phyloP scores from a whole-genome alignment of 2,113 vertebrate genomes.

The Heterochromis multidens region DNA sequence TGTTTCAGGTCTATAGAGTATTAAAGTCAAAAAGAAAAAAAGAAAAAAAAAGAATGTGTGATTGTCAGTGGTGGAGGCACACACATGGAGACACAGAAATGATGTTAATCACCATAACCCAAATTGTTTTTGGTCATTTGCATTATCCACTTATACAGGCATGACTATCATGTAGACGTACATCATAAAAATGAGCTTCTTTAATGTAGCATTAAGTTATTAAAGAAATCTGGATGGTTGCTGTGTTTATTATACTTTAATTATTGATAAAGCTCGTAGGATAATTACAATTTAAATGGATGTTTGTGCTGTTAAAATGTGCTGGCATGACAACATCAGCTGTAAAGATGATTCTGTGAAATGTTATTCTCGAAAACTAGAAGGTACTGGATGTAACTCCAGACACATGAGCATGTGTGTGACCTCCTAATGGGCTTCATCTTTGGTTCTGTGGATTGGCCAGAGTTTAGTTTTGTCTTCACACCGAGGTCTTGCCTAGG shows the following conservation, averaged over 20 bases:
- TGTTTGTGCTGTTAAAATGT: neutral
- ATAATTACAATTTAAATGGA: neutral
- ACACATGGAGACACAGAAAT: neutral
- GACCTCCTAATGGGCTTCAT: neutral
- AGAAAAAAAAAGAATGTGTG: neutral
- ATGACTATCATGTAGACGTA: neutral
- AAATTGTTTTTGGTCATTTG: neutral
- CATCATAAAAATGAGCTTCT: neutral
- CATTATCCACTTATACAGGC: neutral
- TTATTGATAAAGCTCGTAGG: neutral
- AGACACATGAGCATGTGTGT: neutral
- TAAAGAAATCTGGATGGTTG: neutral
- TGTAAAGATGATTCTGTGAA: accelerated
- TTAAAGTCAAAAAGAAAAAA: accelerated
- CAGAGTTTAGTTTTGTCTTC: too few species aligned
- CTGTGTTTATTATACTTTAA: neutral
- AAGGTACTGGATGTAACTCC: neutral
- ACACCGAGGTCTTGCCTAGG: too few species aligned
- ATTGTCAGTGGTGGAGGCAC: neutral
- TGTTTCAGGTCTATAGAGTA: neutral
- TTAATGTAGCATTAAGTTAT: neutral
- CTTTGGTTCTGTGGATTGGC: neutral
- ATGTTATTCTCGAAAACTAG: neutral
- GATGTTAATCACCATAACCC: neutral
- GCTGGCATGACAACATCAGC: neutral